Evolutionary conservation across 2,888 invertebrate genomes (phyloP).

Genomic region (Andrena praecox): DNA sequence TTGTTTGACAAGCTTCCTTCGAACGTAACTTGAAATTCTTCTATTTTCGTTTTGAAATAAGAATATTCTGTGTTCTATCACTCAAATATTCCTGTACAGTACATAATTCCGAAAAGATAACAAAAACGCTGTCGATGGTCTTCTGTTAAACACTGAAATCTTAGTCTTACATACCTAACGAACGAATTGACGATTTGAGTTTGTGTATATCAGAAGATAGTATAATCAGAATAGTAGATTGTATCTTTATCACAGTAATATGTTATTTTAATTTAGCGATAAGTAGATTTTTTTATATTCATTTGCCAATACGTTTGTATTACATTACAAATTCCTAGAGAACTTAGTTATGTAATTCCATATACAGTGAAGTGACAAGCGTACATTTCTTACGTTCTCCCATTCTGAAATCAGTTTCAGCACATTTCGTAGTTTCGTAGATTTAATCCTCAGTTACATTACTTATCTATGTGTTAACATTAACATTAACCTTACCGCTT

Average conservation of each 20-base stretch:
- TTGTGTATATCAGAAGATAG: constrained; percentile 46
- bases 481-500: constrained; percentile 24
- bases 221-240: constrained; percentile 29
- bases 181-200: constrained; percentile 40
- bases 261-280: constrained; percentile 57
- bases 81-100: background rate
- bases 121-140: background rate
- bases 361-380: constrained; percentile 53
- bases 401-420: constrained; percentile 16
- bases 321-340: constrained; percentile 39
- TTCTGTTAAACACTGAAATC: constrained; percentile 59
- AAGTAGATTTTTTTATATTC: constrained; percentile 52
- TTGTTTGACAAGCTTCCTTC: background rate
- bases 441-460: constrained; percentile 41
- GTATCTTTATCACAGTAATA: constrained; percentile 45
- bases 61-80: constrained; percentile 5
- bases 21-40: background rate
- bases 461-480: constrained; percentile 37
- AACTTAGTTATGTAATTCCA: constrained; percentile 50
- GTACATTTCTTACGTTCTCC: constrained; percentile 39
- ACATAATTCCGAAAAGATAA: background rate
- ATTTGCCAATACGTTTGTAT: constrained; percentile 27
- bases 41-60: constrained; percentile 1
- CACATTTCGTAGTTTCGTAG: constrained; percentile 39
- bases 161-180: constrained; percentile 48